These are phyloP conservation scores for Chroicocephalus ridibundus DNA, from an alignment of 2,113 vertebrate species.

Conservation along the genomic window DNA sequence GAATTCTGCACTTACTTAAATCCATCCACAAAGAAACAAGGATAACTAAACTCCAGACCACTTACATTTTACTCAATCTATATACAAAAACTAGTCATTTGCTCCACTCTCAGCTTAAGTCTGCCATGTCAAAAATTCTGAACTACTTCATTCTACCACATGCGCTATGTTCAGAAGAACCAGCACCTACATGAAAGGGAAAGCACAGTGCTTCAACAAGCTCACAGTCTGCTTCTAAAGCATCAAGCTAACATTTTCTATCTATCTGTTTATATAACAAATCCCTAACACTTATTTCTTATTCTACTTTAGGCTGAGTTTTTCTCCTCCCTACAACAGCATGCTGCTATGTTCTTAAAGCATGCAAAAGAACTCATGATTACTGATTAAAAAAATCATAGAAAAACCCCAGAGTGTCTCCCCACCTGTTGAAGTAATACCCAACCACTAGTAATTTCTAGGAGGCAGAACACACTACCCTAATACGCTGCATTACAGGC, in stretches of 20 bases:
- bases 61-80: neutral
- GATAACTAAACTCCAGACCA: neutral
- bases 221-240: neutral
- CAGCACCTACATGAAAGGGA: neutral
- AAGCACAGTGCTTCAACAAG: neutral
- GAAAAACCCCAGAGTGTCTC: neutral
- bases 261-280: neutral
- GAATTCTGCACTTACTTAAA: neutral
- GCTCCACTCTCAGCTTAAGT: neutral
- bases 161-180: neutral
- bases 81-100: neutral
- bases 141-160: neutral
- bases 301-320: neutral
- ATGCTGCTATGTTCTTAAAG: neutral
- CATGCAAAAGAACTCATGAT: neutral
- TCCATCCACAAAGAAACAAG: neutral
- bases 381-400: neutral
- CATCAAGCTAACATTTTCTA: neutral
- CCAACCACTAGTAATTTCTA: neutral
- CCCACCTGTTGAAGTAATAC: neutral
- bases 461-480: neutral
- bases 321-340: neutral
- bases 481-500: neutral
- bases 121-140: neutral
- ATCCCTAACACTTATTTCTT: neutral